phyloP scores from a whole-genome alignment of 2,797 vertebrate species.

The Chiropotes sagulatus region DNA sequence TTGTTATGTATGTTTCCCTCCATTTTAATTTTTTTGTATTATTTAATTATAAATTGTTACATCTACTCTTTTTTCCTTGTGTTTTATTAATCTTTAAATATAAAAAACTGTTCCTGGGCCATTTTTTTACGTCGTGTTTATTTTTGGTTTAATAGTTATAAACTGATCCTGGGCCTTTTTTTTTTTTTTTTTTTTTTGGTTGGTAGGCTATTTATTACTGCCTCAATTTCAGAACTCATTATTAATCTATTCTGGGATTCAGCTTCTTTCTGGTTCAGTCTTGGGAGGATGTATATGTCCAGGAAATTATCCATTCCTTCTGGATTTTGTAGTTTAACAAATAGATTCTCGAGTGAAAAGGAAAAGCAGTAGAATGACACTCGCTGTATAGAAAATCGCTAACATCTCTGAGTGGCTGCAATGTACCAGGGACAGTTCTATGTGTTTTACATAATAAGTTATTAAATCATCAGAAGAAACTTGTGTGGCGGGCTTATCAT shows the following conservation, averaged over 20 bases:
- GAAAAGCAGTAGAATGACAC: background rate
- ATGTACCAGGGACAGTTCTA: background rate
- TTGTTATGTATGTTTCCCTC: too few relatives aligned
- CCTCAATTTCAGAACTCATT: background rate
- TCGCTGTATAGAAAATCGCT: background rate
- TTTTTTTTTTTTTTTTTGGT: background rate
- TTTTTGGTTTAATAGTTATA: too few relatives aligned
- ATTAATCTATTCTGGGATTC: background rate
- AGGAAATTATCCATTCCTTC: background rate
- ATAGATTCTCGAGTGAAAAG: background rate
- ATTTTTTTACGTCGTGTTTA: too few relatives aligned
- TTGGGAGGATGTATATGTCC: background rate
- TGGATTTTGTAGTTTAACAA: background rate
- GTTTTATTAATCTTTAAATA: too few relatives aligned
- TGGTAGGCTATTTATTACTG: background rate
- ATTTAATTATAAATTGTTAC: too few relatives aligned
- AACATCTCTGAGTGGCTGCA: background rate
- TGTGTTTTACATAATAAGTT: background rate
- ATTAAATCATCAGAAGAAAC: background rate
- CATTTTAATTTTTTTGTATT: too few relatives aligned
- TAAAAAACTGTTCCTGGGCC: too few relatives aligned
- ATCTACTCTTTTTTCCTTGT: too few relatives aligned
- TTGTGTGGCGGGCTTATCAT: background rate
- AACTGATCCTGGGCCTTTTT: too few relatives aligned
- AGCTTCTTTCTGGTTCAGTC: background rate